Base-by-base conservation (phyloP, 2,888 invertebrate genomes). In the Eurytoma californica region DNA sequence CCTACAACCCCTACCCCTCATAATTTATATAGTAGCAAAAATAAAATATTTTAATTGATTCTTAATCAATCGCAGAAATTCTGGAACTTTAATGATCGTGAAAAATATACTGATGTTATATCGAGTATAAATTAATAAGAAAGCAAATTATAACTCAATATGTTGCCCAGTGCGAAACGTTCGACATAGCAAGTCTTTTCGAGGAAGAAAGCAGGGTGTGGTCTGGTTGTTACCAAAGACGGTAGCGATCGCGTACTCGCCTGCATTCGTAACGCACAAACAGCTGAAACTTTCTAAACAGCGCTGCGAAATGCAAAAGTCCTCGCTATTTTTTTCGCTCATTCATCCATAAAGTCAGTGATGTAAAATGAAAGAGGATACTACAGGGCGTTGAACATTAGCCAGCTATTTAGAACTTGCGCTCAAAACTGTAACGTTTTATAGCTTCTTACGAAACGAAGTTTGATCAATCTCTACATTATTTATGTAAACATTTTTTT, bases 131-230 rank as follows among this genome's bases (percentile, higher is more conserved):
- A 30, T 30, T 39, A 39, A 39, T 39, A 5, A 39, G 7, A 39
- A 39, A 39, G 4, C 7, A 39, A 39, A n/a, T n/a, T n/a, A n/a
- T n/a, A n/a, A n/a, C n/a, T n/a, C n/a, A n/a, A n/a, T n/a, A n/a
- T n/a, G n/a, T n/a, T 7, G 7, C 7, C 2, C 7, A 39, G 39
- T 39, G 39, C 39, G 39, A 39, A 39, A 39, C 39, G 14, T n/a
- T 16, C 3, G n/a, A 3, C 30, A 14, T 12, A 76, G 39, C 77
- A 74, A 80, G 70, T 81, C 83, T 83, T 83, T 82, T 82, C 81
- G 83, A 83, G 84, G 83, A 83, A 85, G 83, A 84, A 84, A 82
- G 78, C 79, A 80, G 83, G 87, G 86, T 82, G 87, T 86, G 87
- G 86, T 83, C 83, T 74, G 73, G 77, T 83, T 78, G 80, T 83